A percentile compares a stretch with the other conserved stretches of the same genome.
phyloP scores from a whole-genome alignment of 2,888 invertebrate genomes.

The Cylloceria caligata region DNA sequence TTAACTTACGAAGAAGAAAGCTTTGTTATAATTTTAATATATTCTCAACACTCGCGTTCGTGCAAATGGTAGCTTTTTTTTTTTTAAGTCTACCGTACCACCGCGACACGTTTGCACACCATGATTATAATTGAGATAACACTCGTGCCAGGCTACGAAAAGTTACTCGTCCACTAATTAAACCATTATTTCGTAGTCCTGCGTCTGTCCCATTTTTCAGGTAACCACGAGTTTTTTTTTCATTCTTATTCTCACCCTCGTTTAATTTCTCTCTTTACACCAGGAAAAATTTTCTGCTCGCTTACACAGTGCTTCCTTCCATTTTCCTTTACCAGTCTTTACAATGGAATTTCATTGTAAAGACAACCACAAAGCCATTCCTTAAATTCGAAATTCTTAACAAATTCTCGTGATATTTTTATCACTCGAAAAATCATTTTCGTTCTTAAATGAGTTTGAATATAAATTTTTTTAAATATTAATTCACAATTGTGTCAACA shows the following conservation, averaged over 20 bases:
- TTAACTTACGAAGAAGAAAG: too few species aligned
- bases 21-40: too few species aligned
- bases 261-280: not conserved
- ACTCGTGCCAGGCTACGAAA: not conserved
- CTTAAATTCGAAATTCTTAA: not conserved
- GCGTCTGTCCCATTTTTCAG: not conserved
- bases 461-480: too few species aligned
- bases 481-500: too few species aligned
- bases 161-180: not conserved
- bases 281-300: not conserved
- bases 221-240: not conserved
- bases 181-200: not conserved
- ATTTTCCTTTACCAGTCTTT: not conserved
- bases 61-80: too few species aligned
- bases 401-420: too few species aligned
- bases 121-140: not conserved
- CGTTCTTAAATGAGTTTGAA: too few species aligned
- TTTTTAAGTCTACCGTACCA: too few species aligned
- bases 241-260: not conserved
- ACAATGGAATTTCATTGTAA: not conserved
- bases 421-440: too few species aligned
- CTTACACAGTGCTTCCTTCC: not conserved
- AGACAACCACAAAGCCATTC: too few species aligned
- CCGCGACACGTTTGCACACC: not conserved
- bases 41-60: too few species aligned